Evolutionary conservation across 1,140 invertebrate genomes (phyloP), one percentile per base, ranked within the genome.

Genomic region (Tetraneura akinire): DNA sequence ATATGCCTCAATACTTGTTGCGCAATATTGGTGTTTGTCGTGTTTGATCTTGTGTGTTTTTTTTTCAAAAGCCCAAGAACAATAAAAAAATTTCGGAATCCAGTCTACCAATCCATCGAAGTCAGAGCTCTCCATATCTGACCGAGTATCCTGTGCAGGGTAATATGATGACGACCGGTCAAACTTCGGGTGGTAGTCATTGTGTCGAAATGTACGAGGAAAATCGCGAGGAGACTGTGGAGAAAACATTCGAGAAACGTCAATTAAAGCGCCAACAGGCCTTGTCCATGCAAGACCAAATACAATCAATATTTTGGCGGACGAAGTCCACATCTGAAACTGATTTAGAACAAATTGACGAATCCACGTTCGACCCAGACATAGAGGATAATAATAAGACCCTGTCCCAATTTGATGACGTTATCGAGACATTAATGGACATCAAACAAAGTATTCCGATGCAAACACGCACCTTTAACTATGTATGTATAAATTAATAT

Each of bases 341-440:
- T 0, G 92, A 94, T 84, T 85, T 94, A 18, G 88, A 91, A 82
- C 88, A 90, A 32, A 93, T 94, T 80, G 92, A 94, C 83, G 90
- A 90, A 78, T 91, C 90, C 80, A 94, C 93, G 0, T 94, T 94
- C 84, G 89, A 76, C 6, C 85, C 86, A 23, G 86, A 86, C 0
- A 88, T 92, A 1, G 90, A 92, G 83, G n/a, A n/a, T n/a, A 91
- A 91, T 1, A 90, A 90, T 0, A 91, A 92, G 82, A 84, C 94
- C 18, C 84, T 94, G 60, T 90, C 92, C 1, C 89, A 91, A 84
- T 88, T 93, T 26, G 91, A 93, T 0, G 92, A 91, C 82, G 91
- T 92, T 6, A 85, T 93, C 57, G 91, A 91, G 37, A 83, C 81
- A 13, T 73, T 80, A 14, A 60, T 78, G 37, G 55, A 55, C 14